phyloP scores from a whole-genome alignment of 2,113 vertebrate genomes.

The Dasyurus viverrinus region DNA sequence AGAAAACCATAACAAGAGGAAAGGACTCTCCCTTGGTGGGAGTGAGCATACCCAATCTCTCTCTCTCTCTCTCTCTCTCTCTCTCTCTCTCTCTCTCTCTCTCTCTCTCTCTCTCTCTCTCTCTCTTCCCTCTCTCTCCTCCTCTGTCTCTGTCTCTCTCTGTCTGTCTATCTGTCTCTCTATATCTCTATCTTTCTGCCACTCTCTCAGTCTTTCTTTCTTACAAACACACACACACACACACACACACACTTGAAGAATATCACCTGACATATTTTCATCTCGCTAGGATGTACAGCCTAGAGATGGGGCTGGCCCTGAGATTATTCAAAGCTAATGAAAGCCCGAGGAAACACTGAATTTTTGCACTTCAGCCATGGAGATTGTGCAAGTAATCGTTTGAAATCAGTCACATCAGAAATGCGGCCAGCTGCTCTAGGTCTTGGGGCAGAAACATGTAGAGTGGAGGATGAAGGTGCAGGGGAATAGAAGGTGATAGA shows the following conservation, averaged over 20 bases:
- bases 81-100: no score
- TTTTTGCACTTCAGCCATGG: not conserved
- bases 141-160: no score
- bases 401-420: not conserved
- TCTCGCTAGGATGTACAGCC: not conserved
- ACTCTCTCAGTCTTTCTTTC: no score
- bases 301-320: not conserved
- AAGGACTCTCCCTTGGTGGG: not conserved
- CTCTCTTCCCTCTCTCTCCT: no score
- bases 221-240: not conserved
- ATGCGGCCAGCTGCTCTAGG: not conserved
- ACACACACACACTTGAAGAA: not conserved
- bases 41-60: not conserved
- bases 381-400: not conserved
- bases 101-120: no score
- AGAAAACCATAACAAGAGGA: not conserved
- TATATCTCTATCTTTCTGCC: no score
- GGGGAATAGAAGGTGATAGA: not conserved
- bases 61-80: no score
- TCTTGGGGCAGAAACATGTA: not conserved
- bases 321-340: not conserved
- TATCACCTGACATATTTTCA: not conserved
- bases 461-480: not conserved
- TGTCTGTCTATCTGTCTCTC: no score
- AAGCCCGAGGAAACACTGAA: not conserved